A percentile compares a stretch with the other conserved stretches of the same genome.
Conservation (phyloP, 2,113 vertebrate genomes). For the Hypocryptadius cinnamomeus region DNA sequence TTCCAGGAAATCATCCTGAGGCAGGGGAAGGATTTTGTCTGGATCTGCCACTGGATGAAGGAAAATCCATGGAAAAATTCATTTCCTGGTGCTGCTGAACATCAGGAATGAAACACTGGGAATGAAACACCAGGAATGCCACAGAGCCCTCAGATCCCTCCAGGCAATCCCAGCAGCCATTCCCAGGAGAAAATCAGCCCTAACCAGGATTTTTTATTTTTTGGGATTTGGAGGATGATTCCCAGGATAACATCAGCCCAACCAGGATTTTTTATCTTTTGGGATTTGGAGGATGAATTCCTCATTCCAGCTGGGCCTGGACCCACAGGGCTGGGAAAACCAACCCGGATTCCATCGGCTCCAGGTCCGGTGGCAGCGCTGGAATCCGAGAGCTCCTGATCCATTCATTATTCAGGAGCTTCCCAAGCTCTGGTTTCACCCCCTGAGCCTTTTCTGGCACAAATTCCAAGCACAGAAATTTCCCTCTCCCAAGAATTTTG, state of each 20-base stretch:
- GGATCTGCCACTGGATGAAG: background rate
- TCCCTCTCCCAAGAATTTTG: background rate
- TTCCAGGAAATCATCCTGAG: background rate
- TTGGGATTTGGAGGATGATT: background rate
- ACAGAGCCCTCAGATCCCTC: background rate
- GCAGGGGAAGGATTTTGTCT: background rate
- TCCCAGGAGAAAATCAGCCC: background rate
- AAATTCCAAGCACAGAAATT: background rate
- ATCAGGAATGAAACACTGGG: accelerated
- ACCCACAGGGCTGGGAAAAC: background rate
- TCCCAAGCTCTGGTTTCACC: background rate
- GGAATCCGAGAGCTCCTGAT: background rate
- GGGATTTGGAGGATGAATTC: background rate
- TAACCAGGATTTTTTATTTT: background rate
- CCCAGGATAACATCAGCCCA: background rate
- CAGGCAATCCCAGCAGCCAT: background rate
- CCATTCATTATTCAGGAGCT: constrained; percentile 16
- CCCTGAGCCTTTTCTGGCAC: background rate
- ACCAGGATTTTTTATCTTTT: background rate
- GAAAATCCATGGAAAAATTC: background rate
- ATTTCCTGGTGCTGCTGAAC: background rate
- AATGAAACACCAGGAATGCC: background rate
- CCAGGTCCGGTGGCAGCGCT: background rate
- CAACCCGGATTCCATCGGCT: background rate
- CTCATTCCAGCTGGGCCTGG: background rate